Evolutionary conservation across 2,888 invertebrate species (phyloP).

Genomic region (Callyntrura guangdongensis): DNA sequence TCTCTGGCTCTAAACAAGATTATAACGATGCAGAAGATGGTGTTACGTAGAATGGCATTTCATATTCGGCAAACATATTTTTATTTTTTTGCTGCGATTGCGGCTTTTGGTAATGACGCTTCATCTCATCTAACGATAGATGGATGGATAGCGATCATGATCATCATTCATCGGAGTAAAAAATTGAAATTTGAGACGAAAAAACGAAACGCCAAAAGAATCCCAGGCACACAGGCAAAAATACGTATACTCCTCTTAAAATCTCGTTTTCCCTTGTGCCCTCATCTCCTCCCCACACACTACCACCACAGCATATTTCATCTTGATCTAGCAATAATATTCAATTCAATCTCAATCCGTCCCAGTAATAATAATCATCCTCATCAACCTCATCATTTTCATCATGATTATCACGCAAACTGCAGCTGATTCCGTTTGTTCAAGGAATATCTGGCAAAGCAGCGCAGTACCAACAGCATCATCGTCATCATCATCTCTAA

Average conservation of each 20-base stretch:
- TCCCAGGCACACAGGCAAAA: neutral
- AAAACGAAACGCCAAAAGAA: slow-evolving; percentile 32
- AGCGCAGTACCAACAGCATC: neutral
- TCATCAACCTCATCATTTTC: neutral
- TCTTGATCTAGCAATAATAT: slow-evolving; percentile 23
- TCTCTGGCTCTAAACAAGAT: neutral
- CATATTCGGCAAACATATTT: neutral
- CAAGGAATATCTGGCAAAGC: neutral
- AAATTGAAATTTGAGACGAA: slow-evolving; percentile 58
- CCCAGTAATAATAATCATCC: slow-evolving; percentile 26
- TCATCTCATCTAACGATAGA: neutral
- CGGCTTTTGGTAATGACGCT: slow-evolving; percentile 47
- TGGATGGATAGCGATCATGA: slow-evolving; percentile 29
- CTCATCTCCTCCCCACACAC: too few relatives aligned
- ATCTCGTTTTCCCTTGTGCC: neutral
- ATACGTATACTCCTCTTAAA: neutral
- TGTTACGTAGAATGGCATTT: slow-evolving; percentile 18
- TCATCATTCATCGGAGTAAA: neutral
- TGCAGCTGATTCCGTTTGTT: slow-evolving; percentile 65
- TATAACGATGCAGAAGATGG: neutral
- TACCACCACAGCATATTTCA: neutral
- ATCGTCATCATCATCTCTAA: neutral
- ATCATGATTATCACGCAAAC: slow-evolving; percentile 71
- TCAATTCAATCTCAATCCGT: slow-evolving; percentile 20
- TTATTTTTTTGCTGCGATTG: slow-evolving; percentile 48